Base-by-base conservation (phyloP, 2,888 invertebrate genomes). In the Drosophila hawaiiensis region DNA sequence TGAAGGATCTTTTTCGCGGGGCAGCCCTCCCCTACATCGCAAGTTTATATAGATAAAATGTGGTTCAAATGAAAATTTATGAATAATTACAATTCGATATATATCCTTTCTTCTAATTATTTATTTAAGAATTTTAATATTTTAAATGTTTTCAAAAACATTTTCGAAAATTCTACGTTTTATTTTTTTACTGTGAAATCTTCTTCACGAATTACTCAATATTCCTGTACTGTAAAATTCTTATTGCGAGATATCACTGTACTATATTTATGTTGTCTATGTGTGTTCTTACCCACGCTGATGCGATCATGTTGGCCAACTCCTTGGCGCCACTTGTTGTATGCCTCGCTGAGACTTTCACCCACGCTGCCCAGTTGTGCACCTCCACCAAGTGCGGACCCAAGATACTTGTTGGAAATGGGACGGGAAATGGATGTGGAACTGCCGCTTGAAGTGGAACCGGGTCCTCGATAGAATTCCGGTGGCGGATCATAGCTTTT, bases 401-500 rank as follows among this genome's bases (percentile, higher is more conserved):
- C 60, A 4, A 54, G 19, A 19, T 39, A 62, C 54, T 52, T 37
- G 29, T 35, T 41, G 12, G 65, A 12, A 10, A 39, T 10, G 2
- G 49, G 6, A 22, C 49, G 50, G n/a, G 68, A 39, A 4, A 25
- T 5, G 47, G 80, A 7, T 6, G 25, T 19, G 50, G 79, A 7
- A 6, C 49, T 49, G 35, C 65, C 39, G 35, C 60, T 31, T 1
- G 66, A 29, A 0, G 37, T 73, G 59, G 89, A 84, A 19, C 84
- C 91, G 4, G 91, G 82, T 28, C 91, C 91, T 72, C 91, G 82
- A 35, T 93, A 92, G 78, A 89, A 92, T 54, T 92, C 92, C 60
- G 91, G 88, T 9, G 92, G 91, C 1, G 92, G 92, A 78, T 92
- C 91, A 67, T 91, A 92, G 60, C 89, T 91, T 52, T 92, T 92